Evolutionary conservation across 2,113 vertebrate genomes (phyloP), one percentile per base, ranked within the genome.

Genomic region (Entomyzon cyanotis): DNA sequence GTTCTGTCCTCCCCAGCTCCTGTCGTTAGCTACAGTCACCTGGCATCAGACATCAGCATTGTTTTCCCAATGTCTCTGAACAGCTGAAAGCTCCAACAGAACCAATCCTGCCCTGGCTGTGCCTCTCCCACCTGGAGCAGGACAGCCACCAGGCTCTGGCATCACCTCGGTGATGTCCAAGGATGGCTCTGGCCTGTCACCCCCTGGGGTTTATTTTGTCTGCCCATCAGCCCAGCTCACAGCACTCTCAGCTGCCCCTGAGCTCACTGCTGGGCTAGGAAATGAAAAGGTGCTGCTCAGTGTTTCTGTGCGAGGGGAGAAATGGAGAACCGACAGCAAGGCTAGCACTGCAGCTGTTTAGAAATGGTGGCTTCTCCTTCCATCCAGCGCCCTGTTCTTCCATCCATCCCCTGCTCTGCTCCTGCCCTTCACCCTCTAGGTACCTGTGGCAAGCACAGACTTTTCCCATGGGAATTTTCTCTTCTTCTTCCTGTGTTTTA

Each of bases 91-190:
- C 67, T 42, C 1, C 24, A 59, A 39, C 35, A 59, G 75, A 70
- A 37, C 71, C 63, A 60, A 60, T 55, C 60, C 35, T 62, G 55
- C 27, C 70, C 76, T 4, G 33, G 46, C 64, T 56, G 63, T 10
- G 5, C 31, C 55, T 22, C 31, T 37, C 82, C n/a, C 5, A 9
- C 74, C 22, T 6, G 0, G 0, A 47, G 56, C 63, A 58, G 74
- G 39, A 2, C 0, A 25, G 60, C 67, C 41, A 5, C 12, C 0
- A 0, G 31, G 37, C 22, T 80, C 87, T 5, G 7, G 58, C 62
- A 77, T 63, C 73, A 65, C 53, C 78, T 50, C 2, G 5, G 37
- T 15, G 64, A 75, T 56, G 56, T 47, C 89, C 63, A 68, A 31
- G 35, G 86, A 78, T 82, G 80, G 60, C 56, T 88, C 71, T 27